phyloP scores from a whole-genome alignment of 2,113 vertebrate species.

The Albula goreensis region DNA sequence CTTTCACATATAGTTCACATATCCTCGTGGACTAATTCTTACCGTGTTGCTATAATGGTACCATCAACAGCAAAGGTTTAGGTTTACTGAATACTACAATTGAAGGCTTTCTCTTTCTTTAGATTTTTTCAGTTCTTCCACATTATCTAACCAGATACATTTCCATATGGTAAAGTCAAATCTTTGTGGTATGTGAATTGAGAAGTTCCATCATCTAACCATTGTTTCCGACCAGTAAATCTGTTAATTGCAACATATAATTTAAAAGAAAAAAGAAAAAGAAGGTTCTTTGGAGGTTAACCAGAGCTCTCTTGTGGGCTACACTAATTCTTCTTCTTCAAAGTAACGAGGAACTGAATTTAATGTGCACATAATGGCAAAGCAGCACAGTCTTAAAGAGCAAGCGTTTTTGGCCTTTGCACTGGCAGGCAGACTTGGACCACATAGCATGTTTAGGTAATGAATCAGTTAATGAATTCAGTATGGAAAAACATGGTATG shows the following conservation, averaged over 20 bases:
- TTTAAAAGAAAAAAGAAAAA: slow-evolving; percentile 19
- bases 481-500: slow-evolving; percentile 47
- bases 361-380: slow-evolving; percentile 46
- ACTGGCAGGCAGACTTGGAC: slow-evolving; percentile 46
- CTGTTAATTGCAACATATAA: slow-evolving; percentile 37
- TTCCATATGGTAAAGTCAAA: slow-evolving; percentile 24
- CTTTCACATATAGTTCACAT: too few species aligned
- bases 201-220: slow-evolving; percentile 37
- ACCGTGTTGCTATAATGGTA: neutral
- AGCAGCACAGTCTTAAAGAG: slow-evolving; percentile 38
- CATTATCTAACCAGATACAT: neutral
- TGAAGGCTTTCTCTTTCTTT: neutral
- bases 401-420: slow-evolving; percentile 33
- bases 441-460: slow-evolving; percentile 46
- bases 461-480: slow-evolving; percentile 48
- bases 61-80: neutral
- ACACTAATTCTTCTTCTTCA: slow-evolving; percentile 48
- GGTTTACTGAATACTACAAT: neutral
- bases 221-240: slow-evolving; percentile 37
- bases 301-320: slow-evolving; percentile 33
- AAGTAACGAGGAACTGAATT: slow-evolving; percentile 30
- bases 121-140: neutral
- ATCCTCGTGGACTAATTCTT: too few species aligned
- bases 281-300: slow-evolving; percentile 42
- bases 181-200: slow-evolving; percentile 26